Evolutionary conservation across 2,797 vertebrate species (phyloP).

Genomic region (Hyperoplus lanceolatus): DNA sequence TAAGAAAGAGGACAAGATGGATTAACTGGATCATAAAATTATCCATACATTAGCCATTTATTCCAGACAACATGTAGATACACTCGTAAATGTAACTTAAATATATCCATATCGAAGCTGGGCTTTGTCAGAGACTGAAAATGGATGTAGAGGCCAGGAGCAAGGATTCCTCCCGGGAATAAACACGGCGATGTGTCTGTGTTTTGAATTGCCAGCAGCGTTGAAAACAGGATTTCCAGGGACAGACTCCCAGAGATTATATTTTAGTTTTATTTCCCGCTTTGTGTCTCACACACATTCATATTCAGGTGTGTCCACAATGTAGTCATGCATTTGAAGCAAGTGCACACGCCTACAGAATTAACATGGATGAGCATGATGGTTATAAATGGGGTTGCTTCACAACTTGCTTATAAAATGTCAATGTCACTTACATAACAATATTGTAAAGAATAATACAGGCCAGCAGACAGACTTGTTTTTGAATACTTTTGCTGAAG

Average conservation of each 20-base stretch:
- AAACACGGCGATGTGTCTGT: conserved; percentile 15
- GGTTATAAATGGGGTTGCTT: conserved; percentile 41
- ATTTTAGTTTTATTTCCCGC: conserved; percentile 35
- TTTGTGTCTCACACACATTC: conserved; percentile 23
- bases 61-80: conserved; percentile 8
- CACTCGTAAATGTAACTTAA: not conserved
- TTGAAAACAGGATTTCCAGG: conserved; percentile 36
- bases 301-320: conserved; percentile 34
- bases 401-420: conserved; percentile 20
- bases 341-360: conserved; percentile 16
- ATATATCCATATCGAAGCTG: conserved; percentile 7
- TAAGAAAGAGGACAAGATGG: not conserved
- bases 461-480: too few relatives aligned
- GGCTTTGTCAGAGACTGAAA: not conserved
- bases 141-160: not conserved
- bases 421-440: too few relatives aligned
- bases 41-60: not conserved
- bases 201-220: conserved; percentile 27
- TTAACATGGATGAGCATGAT: conserved; percentile 37
- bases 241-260: conserved; percentile 25
- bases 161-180: conserved; percentile 11
- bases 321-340: conserved; percentile 22
- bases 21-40: not conserved
- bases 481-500: too few relatives aligned
- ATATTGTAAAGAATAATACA: too few relatives aligned